Percentiles rank a stretch among this genome's conserved stretches.
These are phyloP conservation scores for Regulus satrapa DNA, from an alignment of 2,113 vertebrate species.

Conservation along the genomic window DNA sequence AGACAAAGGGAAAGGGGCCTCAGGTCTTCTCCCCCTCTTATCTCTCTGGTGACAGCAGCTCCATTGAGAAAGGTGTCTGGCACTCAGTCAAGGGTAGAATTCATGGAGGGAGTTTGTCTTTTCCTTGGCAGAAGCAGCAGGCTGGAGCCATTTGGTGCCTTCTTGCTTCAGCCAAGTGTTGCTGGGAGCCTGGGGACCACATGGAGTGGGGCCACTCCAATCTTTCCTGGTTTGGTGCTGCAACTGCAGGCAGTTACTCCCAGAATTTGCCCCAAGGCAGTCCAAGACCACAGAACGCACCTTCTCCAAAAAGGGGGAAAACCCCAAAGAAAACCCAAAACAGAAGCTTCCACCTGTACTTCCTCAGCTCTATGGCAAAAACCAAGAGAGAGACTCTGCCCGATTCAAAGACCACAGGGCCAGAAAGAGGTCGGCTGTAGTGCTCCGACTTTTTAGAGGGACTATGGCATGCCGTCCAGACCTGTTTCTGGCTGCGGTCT, in stretches of 20 bases:
- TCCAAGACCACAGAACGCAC: background rate
- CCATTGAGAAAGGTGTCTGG: background rate
- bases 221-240: background rate
- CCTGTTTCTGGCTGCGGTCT: background rate
- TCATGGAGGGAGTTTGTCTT: background rate
- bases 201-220: background rate
- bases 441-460: background rate
- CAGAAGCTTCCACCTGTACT: background rate
- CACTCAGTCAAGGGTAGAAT: background rate
- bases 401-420: background rate
- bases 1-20: background rate
- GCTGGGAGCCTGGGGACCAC: background rate
- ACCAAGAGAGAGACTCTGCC: background rate
- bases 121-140: background rate
- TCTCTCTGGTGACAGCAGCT: background rate
- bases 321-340: background rate
- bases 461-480: background rate
- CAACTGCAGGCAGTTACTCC: background rate
- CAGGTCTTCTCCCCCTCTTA: background rate
- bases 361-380: background rate
- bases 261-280: background rate
- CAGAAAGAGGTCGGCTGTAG: background rate
- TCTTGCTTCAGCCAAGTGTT: background rate
- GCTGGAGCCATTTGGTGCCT: background rate
- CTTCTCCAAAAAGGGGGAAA: background rate